phyloP scores from a whole-genome alignment of 2,797 vertebrate species.

The Vireo griseus region DNA sequence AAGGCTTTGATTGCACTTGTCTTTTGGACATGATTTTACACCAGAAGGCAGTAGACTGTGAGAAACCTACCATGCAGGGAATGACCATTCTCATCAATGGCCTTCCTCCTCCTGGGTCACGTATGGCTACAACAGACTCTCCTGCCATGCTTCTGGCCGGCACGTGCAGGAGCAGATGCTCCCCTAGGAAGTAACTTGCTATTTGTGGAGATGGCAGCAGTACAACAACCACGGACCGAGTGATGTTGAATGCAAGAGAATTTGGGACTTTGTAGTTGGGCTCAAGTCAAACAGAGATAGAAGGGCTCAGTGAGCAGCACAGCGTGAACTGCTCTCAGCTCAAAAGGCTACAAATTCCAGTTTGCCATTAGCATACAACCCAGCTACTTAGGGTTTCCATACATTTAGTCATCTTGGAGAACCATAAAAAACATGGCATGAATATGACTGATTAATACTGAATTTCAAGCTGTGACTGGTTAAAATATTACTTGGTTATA shows the following conservation, averaged over 20 bases:
- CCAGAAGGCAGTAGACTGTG: neutral
- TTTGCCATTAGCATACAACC: neutral
- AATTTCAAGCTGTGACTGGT: neutral
- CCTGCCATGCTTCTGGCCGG: neutral
- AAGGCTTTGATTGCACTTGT: neutral
- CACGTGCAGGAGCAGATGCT: neutral
- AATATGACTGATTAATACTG: neutral
- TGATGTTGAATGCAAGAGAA: neutral
- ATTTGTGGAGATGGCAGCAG: neutral
- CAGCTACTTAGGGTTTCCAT: neutral
- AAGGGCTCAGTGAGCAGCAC: neutral
- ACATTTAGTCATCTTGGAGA: neutral
- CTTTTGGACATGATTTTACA: neutral
- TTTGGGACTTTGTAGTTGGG: neutral
- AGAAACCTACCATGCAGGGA: neutral
- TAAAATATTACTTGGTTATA: neutral
- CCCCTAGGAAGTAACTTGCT: neutral
- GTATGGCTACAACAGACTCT: neutral
- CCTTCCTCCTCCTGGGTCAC: neutral
- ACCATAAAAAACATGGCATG: neutral
- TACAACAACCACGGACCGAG: neutral
- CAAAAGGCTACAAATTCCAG: neutral
- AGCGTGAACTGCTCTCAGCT: accelerated
- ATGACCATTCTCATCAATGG: neutral
- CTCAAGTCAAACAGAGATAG: accelerated